Percentiles rank a stretch among this genome's conserved stretches.
phyloP scores from a whole-genome alignment of 1,140 invertebrate genomes.

The Drosophila novamexicana region DNA sequence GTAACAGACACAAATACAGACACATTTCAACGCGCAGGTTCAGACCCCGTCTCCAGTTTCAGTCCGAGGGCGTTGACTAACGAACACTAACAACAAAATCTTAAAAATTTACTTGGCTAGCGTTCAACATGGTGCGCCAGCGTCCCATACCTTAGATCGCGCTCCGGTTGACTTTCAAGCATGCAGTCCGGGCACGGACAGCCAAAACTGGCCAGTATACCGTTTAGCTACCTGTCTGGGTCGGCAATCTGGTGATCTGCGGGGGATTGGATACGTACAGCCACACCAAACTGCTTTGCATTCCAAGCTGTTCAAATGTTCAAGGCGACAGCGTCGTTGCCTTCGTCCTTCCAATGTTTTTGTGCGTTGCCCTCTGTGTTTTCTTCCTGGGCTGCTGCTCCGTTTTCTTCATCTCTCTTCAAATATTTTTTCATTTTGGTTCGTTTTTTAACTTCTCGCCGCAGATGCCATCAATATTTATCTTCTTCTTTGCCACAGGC shows the following conservation, averaged over 20 bases:
- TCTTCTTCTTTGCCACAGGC: constrained; percentile 43
- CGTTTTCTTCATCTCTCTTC: constrained; percentile 24
- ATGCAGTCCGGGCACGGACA: constrained; percentile 33
- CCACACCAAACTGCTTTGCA: constrained; percentile 69
- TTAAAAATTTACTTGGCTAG: constrained; percentile 72
- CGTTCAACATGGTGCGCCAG: constrained; percentile 52
- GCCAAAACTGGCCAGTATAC: constrained; percentile 40
- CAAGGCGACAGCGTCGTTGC: constrained; percentile 4
- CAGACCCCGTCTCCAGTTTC: too few species aligned
- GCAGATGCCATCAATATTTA: constrained; percentile 79
- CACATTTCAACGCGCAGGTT: too few species aligned
- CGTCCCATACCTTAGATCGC: constrained; percentile 16
- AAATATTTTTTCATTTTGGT: constrained; percentile 60
- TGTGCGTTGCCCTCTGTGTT: constrained; percentile 15
- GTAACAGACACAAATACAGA: too few species aligned
- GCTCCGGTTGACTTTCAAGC: constrained; percentile 60
- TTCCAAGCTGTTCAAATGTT: constrained; percentile 64
- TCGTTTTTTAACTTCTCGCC: constrained; percentile 71
- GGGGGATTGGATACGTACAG: neutral
- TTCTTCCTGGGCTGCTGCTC: neutral
- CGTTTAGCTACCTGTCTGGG: constrained; percentile 53
- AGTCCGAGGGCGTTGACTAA: constrained; percentile 55
- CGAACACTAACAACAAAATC: constrained; percentile 72
- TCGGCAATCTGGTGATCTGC: constrained; percentile 15
- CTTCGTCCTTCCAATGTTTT: constrained; percentile 36